Percentiles rank a stretch among this genome's conserved stretches.
phyloP scores from a whole-genome alignment of 2,888 invertebrate genomes.

The Cecidostiba fungosa region DNA sequence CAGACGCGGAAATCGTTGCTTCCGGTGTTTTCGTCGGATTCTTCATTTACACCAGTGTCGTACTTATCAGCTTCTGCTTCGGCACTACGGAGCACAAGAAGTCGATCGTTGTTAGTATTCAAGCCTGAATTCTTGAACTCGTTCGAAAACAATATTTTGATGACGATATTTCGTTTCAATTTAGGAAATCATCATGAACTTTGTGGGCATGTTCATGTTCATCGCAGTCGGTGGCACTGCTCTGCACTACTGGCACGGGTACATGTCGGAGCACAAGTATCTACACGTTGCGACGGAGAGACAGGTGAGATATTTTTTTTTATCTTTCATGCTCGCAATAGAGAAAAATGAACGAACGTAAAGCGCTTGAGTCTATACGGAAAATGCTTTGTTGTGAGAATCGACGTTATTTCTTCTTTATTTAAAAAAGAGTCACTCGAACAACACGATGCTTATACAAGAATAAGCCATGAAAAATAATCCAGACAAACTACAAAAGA shows the following conservation, averaged over 20 bases:
- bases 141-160: background rate
- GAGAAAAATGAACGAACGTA: no score
- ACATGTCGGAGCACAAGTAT: constrained; percentile 90
- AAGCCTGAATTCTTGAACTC: background rate
- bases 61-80: constrained; percentile 88
- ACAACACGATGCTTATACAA: background rate
- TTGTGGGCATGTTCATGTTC: constrained; percentile 92
- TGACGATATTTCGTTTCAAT: constrained; percentile 20
- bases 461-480: background rate
- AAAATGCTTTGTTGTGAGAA: no score
- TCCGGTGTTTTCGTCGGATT: constrained; percentile 93
- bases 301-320: constrained; percentile 81
- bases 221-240: constrained; percentile 92
- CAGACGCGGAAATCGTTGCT: constrained; percentile 93
- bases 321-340: constrained; percentile 68
- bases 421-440: constrained; percentile 27
- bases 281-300: constrained; percentile 88
- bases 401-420: no score
- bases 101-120: constrained; percentile 81
- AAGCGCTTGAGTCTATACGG: no score
- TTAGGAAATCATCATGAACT: constrained; percentile 94
- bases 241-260: constrained; percentile 94
- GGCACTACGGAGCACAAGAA: constrained; percentile 90
- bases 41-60: constrained; percentile 90
- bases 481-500: background rate